Evolutionary conservation across 2,888 invertebrate species (phyloP), one percentile per base, ranked within the genome.

Genomic region (Euzetes globulus): DNA sequence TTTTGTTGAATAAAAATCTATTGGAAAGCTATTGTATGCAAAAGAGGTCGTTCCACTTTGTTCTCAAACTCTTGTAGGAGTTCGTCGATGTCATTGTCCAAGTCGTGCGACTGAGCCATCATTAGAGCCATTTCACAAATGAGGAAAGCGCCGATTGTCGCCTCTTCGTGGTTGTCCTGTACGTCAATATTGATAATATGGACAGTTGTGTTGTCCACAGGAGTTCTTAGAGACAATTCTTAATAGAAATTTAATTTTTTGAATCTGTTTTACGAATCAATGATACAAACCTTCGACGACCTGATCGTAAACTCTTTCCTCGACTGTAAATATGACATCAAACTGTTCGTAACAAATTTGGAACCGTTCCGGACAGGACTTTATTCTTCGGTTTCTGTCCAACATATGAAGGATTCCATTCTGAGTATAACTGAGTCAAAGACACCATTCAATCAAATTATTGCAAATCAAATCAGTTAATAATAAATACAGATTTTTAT

Each of bases 81-180:
- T 85, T 97, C 94, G 85, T 98, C 97, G 81, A 98, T 94, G 82
- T 98, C 97, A 85, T 97, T 94, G 83, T 98, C 98, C 81, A 98
- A 85, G 83, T 98, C 98, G 76, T 91, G 91, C 80, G 91, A 90
- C 82, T 91, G 89, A 19, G 91, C 88, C 86, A 98, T 87, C 89
- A 91, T 89, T 74, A 90, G 88, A 79, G 95, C 92, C 85, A 99
- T 88, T 84, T 99, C 97, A 84, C 93, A 93, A 79, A 99, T 96
- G 79, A 97, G 87, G 85, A 98, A 97, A 47, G 99, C 98, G 78
- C 99, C 99, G 81, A 99, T 90, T 3, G 98, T 94, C 0, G 99
- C 99, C 84, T 99, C 99, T 83, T 99, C 99, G 79, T 98, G 95
- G 84, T 99, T 99, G 85, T 99, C 99, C 83, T 94, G 95, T 80